Conservation (phyloP, 2,797 vertebrate species). For the Phoeniculus purpureus region DNA sequence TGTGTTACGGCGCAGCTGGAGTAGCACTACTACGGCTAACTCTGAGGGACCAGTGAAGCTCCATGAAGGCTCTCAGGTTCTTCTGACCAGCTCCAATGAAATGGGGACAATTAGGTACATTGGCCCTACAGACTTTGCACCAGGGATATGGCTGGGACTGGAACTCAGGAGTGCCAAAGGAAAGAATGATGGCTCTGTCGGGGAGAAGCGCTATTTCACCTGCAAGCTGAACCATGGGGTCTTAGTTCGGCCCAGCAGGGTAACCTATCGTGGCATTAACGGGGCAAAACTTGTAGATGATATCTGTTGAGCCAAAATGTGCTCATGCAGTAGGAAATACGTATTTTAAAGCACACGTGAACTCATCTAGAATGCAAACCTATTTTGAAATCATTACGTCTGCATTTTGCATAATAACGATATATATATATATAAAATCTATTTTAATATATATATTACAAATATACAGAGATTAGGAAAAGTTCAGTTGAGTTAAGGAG, state of each 20-base stretch:
- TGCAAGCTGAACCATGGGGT: constrained; percentile 89
- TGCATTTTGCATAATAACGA: background rate
- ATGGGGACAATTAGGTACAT: constrained; percentile 93
- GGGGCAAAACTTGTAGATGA: constrained; percentile 89
- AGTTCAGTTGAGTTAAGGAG: background rate
- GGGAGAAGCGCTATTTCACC: constrained; percentile 89
- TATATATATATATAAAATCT: background rate
- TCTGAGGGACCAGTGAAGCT: constrained; percentile 77
- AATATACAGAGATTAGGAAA: background rate
- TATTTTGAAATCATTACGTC: background rate
- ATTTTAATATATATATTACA: background rate
- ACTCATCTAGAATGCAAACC: background rate
- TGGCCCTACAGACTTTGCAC: constrained; percentile 89
- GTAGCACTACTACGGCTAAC: constrained; percentile 5
- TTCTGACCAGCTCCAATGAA: constrained; percentile 92
- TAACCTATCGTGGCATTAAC: constrained; percentile 92
- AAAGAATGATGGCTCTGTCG: constrained; percentile 91
- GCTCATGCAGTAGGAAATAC: rapidly evolving
- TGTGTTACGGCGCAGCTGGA: constrained; percentile 85
- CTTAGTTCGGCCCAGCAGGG: constrained; percentile 91
- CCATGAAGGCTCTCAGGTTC: constrained; percentile 90
- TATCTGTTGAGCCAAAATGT: constrained; percentile 59
- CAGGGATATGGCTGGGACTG: constrained; percentile 92
- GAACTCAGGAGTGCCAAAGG: constrained; percentile 91
- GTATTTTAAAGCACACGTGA: background rate